Conservation (phyloP, 2,888 invertebrate genomes). For the Ctena decussata region DNA sequence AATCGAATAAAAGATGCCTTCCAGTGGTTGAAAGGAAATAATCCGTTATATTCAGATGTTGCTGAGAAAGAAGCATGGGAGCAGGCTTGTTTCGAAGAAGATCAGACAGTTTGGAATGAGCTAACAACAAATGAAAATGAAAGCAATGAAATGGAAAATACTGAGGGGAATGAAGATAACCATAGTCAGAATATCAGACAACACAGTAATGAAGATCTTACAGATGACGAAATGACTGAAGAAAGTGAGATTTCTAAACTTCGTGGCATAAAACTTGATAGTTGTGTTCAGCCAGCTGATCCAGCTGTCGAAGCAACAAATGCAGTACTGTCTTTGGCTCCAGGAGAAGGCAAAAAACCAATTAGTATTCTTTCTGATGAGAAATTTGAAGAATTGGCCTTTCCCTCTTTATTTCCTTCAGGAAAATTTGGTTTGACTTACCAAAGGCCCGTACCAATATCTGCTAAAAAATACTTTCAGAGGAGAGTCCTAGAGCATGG, state of each 20-base stretch:
- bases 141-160: background rate
- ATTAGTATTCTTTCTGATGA: slow-evolving; percentile 32
- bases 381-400: slow-evolving; percentile 45
- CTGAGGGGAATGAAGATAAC: background rate
- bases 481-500: slow-evolving; percentile 33
- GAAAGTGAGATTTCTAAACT: background rate
- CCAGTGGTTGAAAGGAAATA: slow-evolving; percentile 7
- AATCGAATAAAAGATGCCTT: slow-evolving; percentile 1
- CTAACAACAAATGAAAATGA: background rate
- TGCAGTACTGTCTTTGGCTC: slow-evolving; percentile 10
- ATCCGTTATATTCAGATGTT: too few relatives aligned
- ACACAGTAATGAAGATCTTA: background rate
- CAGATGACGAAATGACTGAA: background rate
- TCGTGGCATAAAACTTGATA: slow-evolving; percentile 39
- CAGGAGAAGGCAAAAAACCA: slow-evolving; percentile 41
- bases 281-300: slow-evolving; percentile 38
- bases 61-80: too few relatives aligned
- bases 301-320: slow-evolving; percentile 39
- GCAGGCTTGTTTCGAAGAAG: too few relatives aligned
- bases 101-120: too few relatives aligned
- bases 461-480: slow-evolving; percentile 52
- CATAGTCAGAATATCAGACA: background rate
- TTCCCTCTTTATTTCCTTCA: slow-evolving; percentile 41
- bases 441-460: slow-evolving; percentile 20
- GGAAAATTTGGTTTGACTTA: slow-evolving; percentile 42